A percentile compares a stretch with the other conserved stretches of the same genome.
phyloP scores from a whole-genome alignment of 2,113 vertebrate genomes.

The Kryptolebias marmoratus region DNA sequence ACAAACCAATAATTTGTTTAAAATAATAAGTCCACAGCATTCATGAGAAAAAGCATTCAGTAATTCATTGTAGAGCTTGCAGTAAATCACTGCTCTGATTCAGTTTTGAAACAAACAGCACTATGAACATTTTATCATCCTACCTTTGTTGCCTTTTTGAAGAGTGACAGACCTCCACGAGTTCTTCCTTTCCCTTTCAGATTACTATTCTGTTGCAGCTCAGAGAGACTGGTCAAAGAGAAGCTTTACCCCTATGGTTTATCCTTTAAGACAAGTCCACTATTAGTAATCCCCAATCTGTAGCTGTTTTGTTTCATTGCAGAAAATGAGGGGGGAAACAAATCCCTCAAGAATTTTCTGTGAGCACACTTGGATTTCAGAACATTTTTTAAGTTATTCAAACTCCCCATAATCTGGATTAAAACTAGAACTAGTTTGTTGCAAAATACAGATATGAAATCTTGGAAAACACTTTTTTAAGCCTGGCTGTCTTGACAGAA shows the following conservation, averaged over 20 bases:
- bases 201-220: constrained; percentile 31
- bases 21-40: neutral
- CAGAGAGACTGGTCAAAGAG: constrained; percentile 46
- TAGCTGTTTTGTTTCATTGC: constrained; percentile 51
- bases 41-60: neutral
- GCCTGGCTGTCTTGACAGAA: constrained; percentile 10
- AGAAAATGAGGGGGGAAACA: constrained; percentile 2
- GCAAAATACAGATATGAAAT: neutral
- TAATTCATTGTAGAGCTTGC: neutral
- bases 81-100: neutral
- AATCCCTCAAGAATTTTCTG: constrained; percentile 9
- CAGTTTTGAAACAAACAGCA: neutral
- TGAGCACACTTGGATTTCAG: constrained; percentile 6
- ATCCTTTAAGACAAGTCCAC: constrained; percentile 77
- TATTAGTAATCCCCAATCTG: constrained; percentile 76
- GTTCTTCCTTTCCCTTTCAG: constrained; percentile 49
- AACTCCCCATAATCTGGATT: neutral
- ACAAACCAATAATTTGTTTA: too few relatives aligned
- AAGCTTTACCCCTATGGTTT: constrained; percentile 76
- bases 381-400: constrained; percentile 1
- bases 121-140: neutral
- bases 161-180: constrained; percentile 34
- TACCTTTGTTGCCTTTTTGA: constrained; percentile 58
- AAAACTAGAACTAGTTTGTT: neutral
- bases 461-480: neutral